Evolutionary conservation across 1,140 invertebrate genomes (phyloP).

Genomic region (Drosophila persimilis): DNA sequence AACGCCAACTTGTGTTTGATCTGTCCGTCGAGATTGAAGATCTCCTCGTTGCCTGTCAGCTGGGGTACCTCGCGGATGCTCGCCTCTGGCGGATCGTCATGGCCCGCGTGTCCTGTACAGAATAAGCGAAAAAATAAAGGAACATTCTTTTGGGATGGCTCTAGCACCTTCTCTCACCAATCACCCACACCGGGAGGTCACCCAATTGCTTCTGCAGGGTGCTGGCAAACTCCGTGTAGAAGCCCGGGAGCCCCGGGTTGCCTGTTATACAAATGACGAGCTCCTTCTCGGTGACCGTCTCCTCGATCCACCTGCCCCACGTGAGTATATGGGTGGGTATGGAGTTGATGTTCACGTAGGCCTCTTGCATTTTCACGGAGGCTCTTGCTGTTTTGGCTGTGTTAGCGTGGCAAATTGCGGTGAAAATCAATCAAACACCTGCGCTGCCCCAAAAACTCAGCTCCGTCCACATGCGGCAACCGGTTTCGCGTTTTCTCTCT

Average conservation of each 20-base stretch:
- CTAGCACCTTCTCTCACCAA: conserved; percentile 53
- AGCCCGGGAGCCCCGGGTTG: conserved; percentile 88
- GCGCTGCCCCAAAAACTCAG: conserved; percentile 21
- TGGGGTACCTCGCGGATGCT: conserved; percentile 82
- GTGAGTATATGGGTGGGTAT: conserved; percentile 88
- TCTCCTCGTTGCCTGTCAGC: conserved; percentile 84
- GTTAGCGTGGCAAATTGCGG: conserved; percentile 58
- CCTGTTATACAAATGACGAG: conserved; percentile 86
- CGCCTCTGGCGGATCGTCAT: conserved; percentile 85
- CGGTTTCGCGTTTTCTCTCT: conserved; percentile 49
- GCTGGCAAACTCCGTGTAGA: conserved; percentile 89
- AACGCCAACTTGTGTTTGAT: conserved; percentile 92
- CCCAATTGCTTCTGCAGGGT: conserved; percentile 85
- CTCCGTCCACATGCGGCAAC: conserved; percentile 39
- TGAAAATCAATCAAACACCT: conserved; percentile 52
- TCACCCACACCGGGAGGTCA: conserved; percentile 88
- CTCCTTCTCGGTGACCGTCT: conserved; percentile 84
- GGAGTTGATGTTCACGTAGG: conserved; percentile 85
- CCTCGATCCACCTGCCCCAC: conserved; percentile 88
- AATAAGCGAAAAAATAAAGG: not conserved
- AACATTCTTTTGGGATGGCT: conserved; percentile 52
- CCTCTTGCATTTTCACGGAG: conserved; percentile 83
- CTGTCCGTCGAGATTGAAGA: conserved; percentile 89
- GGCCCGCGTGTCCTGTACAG: conserved; percentile 87
- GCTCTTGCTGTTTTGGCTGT: conserved; percentile 54